phyloP scores from a whole-genome alignment of 2,113 vertebrate species.

The Dromas ardeola region DNA sequence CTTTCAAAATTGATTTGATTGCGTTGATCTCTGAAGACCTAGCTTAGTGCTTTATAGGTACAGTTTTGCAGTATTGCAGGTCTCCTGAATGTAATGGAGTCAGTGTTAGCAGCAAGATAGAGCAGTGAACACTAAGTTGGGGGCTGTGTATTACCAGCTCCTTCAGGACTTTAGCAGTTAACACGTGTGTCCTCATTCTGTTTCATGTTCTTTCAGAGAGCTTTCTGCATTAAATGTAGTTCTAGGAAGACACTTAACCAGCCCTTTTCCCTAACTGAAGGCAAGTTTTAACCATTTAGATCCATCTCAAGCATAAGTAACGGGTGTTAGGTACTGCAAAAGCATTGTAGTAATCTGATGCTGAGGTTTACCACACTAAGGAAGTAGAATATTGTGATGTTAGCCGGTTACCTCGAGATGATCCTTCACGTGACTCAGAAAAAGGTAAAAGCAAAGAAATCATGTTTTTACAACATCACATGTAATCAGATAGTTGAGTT shows the following conservation, averaged over 20 bases:
- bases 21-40: neutral
- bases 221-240: neutral
- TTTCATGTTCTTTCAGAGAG: neutral
- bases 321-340: neutral
- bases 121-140: neutral
- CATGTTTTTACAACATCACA: neutral
- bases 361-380: neutral
- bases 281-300: neutral
- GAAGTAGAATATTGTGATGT: neutral
- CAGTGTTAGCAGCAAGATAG: neutral
- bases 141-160: neutral
- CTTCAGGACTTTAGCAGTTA: neutral
- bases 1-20: neutral
- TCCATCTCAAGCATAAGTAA: neutral
- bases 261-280: neutral
- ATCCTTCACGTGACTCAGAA: neutral
- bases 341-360: neutral
- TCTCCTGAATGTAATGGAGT: neutral
- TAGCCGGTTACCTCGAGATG: neutral
- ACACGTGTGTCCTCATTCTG: rapidly evolving
- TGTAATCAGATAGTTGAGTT: neutral
- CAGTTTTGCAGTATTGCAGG: neutral
- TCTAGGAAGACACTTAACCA: neutral
- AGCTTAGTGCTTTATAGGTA: neutral
- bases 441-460: neutral